Base-by-base conservation (phyloP, 2,113 vertebrate species). In the Nesoenas mayeri region DNA sequence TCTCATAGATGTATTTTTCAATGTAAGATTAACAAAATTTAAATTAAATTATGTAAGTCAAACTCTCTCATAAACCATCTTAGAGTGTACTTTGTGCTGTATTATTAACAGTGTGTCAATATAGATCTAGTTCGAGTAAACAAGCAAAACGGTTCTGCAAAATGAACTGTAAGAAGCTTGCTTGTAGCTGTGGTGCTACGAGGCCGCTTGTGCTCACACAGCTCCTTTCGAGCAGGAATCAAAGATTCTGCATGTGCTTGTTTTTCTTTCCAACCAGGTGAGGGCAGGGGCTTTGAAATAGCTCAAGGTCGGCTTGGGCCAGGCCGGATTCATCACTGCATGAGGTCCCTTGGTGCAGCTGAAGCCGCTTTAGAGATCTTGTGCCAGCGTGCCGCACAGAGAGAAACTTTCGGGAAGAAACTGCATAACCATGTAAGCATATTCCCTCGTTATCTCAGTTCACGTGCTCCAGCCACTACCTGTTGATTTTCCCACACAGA, bases 251-350 rank as follows among this genome's bases (percentile, higher is more conserved):
- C n/a, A 6, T 3, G 29, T 40, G 17, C n/a, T 38, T 82, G 51
- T 82, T 81, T 56, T 44, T 31, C 34, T 94, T 85, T 67, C 93
- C 62, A 44, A 36, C 7, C 94, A 99, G 99, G 99, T 47, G 99
- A 99, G 80, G 99, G 99, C 34, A 96, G 98, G 66, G 99, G 99
- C 2, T 99, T 99, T 93, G 99, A 99, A 94, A 99, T 99, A 1
- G 98, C 99, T 17, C 99, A 99, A 89, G 98, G 98, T 22, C 98
- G 99, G 6, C 98, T 99, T 4, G 99, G 99, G 9, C 99, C 99
- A 0, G 99, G 99, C 81, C 97, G 98, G 26, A 98, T 99, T 92
- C 99, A 99, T 85, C 99, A 99, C 98, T 99, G 99, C 53, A 99
- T 99, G 99, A 98, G 99, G 66, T 97, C 97, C 1, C 96, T 99